Conservation (phyloP, 1,140 invertebrate species). For the Lepidostoma basale region DNA sequence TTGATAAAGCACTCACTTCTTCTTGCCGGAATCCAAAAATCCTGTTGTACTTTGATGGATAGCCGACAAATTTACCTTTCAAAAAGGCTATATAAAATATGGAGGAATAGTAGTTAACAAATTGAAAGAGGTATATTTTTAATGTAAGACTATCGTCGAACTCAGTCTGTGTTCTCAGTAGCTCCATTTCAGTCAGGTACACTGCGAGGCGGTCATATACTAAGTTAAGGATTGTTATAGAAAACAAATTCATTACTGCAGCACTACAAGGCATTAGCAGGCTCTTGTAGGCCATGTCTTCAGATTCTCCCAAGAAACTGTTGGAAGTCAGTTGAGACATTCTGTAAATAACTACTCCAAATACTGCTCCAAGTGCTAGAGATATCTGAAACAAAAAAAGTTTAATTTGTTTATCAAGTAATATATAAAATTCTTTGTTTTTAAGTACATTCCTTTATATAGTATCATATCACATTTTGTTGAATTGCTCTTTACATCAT, state of each 20-base stretch:
- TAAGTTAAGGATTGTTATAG: conserved; percentile 39
- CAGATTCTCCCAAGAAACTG: conserved; percentile 34
- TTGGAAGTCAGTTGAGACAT: conserved; percentile 42
- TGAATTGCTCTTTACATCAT: no score
- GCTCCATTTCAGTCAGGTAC: conserved; percentile 75
- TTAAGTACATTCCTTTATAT: no score
- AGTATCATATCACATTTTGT: no score
- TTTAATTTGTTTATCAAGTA: no score
- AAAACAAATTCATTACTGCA: conserved; percentile 36
- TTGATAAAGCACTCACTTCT: conserved; percentile 62
- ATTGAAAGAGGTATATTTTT: conserved; percentile 88
- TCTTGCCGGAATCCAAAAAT: conserved; percentile 74
- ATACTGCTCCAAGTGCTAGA: conserved; percentile 33
- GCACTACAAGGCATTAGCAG: conserved; percentile 41
- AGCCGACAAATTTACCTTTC: conserved; percentile 81
- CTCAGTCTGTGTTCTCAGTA: conserved; percentile 83
- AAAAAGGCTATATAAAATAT: conserved; percentile 88
- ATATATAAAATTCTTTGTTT: no score
- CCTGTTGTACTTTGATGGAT: conserved; percentile 75
- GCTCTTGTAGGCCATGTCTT: conserved; percentile 31
- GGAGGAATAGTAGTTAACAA: conserved; percentile 86
- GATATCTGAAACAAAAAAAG: conserved; percentile 31
- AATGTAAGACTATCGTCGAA: conserved; percentile 84
- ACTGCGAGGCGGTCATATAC: conserved; percentile 60
- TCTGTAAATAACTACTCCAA: conserved; percentile 38